Conservation (phyloP, 2,797 vertebrate species). For the Coluber constrictor region DNA sequence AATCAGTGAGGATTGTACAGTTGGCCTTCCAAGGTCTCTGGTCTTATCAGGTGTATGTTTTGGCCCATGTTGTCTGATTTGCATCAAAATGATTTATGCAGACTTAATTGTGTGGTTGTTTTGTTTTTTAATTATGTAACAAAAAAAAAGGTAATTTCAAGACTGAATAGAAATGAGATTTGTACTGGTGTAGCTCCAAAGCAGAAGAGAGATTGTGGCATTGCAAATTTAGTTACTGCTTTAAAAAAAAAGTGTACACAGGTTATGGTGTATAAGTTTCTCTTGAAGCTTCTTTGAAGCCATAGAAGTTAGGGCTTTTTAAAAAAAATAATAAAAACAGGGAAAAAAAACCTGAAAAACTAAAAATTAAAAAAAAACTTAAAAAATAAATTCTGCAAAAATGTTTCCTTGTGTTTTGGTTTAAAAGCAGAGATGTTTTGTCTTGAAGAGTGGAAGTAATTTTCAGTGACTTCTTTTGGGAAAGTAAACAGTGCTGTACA, state of each 20-base stretch:
- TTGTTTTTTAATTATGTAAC: slow-evolving; percentile 5
- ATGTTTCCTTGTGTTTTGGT: rapidly evolving
- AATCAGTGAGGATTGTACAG: background rate
- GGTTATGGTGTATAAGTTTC: slow-evolving; percentile 42
- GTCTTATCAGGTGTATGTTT: background rate
- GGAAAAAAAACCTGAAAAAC: slow-evolving; percentile 12
- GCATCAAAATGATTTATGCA: background rate
- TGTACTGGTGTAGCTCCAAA: slow-evolving; percentile 17
- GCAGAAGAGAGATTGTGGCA: slow-evolving; percentile 23
- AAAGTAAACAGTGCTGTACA: background rate
- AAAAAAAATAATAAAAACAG: slow-evolving; percentile 33
- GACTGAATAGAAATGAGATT: slow-evolving; percentile 25
- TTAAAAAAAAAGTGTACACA: slow-evolving; percentile 60
- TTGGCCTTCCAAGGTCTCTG: background rate
- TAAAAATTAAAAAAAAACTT: slow-evolving; percentile 55
- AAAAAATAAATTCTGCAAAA: background rate
- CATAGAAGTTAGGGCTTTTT: slow-evolving; percentile 71
- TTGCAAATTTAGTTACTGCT: slow-evolving; percentile 58
- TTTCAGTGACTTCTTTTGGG: background rate
- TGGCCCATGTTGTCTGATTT: background rate
- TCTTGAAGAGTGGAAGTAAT: background rate
- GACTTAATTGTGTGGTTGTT: background rate
- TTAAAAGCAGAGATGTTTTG: too few species aligned
- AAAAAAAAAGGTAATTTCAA: slow-evolving; percentile 16
- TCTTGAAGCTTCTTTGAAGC: slow-evolving; percentile 71